These are phyloP conservation scores for Quadroppia sp. DNA, from an alignment of 2,888 invertebrate genomes.

Conservation along the genomic window DNA sequence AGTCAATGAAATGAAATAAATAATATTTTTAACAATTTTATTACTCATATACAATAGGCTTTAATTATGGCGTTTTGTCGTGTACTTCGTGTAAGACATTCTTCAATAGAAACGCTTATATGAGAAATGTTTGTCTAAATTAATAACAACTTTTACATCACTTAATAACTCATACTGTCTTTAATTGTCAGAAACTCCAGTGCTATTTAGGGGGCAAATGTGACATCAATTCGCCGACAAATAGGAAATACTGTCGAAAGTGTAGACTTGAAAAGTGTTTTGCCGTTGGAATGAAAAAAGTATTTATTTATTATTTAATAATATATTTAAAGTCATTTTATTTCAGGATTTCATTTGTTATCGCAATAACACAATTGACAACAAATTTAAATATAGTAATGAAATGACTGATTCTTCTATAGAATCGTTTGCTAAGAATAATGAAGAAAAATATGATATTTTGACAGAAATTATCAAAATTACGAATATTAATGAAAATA, in stretches of 20 bases:
- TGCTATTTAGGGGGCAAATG: not conserved
- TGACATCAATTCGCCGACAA: not conserved
- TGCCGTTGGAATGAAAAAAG: not conserved
- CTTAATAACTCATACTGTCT: not conserved
- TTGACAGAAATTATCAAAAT: not conserved
- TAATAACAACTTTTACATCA: not conserved
- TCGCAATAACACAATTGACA: too few species aligned
- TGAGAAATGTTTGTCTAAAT: not conserved
- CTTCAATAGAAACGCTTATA: not conserved
- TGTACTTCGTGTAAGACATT: too few species aligned
- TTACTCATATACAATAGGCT: too few species aligned
- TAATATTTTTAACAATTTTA: too few species aligned
- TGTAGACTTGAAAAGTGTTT: not conserved
- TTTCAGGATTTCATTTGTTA: not conserved
- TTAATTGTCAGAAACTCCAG: not conserved
- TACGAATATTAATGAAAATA: not conserved
- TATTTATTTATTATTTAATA: not conserved
- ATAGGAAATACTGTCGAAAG: not conserved
- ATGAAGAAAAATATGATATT: not conserved
- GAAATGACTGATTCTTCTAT: too few species aligned
- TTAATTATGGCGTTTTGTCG: too few species aligned
- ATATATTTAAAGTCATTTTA: too few species aligned
- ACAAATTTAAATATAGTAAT: too few species aligned
- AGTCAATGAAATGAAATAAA: too few species aligned
- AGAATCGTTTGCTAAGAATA: too few species aligned